phyloP scores from a whole-genome alignment of 1,140 invertebrate genomes.

The Bombus cullumanus region DNA sequence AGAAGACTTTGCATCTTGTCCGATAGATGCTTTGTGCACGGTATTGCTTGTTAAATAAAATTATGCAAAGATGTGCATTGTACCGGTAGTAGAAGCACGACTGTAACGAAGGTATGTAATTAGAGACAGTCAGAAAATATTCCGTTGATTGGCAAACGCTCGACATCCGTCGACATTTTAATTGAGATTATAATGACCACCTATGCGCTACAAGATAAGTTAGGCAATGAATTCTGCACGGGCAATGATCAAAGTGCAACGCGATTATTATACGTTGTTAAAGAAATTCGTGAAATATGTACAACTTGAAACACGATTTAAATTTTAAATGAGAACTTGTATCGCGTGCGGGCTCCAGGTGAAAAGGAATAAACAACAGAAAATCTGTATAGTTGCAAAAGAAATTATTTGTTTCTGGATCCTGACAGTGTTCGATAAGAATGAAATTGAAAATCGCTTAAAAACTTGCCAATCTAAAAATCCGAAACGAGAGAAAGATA shows the following conservation, averaged over 20 bases:
- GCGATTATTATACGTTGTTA: background rate
- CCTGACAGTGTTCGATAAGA: background rate
- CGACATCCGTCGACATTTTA: conserved; percentile 53
- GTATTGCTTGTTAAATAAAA: conserved; percentile 44
- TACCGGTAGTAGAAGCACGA: background rate
- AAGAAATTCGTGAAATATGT: background rate
- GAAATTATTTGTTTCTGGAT: no score
- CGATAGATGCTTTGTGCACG: background rate
- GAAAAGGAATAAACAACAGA: background rate
- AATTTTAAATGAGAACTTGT: background rate
- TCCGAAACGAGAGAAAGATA: background rate
- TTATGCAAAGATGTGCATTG: conserved; percentile 49
- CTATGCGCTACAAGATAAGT: conserved; percentile 9
- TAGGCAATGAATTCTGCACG: conserved; percentile 10
- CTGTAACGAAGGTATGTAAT: conserved; percentile 48
- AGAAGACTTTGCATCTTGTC: background rate
- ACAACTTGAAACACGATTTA: background rate
- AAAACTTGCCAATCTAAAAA: background rate
- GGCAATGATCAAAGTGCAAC: background rate
- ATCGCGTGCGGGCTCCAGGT: background rate
- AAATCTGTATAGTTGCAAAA: background rate
- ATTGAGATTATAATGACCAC: conserved; percentile 54
- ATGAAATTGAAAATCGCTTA: background rate
- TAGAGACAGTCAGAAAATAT: conserved; percentile 40
- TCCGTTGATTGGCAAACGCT: conserved; percentile 50